Evolutionary conservation across 1,140 invertebrate genomes (phyloP).

Genomic region (Scylla paramamosain): DNA sequence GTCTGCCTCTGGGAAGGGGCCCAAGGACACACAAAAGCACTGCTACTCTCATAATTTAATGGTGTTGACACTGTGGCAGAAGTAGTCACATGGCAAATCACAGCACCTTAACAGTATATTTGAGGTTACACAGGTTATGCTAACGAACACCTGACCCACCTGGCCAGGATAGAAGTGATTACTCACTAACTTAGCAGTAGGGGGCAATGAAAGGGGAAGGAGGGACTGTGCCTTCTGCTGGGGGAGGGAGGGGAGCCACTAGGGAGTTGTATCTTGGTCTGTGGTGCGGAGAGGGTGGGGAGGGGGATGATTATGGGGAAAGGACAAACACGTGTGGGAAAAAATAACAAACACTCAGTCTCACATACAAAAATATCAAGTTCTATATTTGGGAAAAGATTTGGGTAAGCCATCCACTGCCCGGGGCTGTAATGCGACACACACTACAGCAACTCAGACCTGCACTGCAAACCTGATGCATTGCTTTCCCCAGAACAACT

Average conservation of each 20-base stretch:
- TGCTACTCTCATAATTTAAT: neutral
- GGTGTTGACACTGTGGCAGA: neutral
- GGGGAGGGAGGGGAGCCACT: no score
- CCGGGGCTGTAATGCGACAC: no score
- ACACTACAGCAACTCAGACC: no score
- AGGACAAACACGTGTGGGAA: neutral
- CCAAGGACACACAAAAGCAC: no score
- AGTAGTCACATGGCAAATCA: neutral
- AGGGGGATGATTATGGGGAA: neutral
- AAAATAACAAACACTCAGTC: neutral
- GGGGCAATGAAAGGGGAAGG: neutral
- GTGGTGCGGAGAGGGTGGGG: neutral
- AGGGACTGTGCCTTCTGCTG: neutral
- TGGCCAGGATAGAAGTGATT: neutral
- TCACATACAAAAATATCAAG: neutral
- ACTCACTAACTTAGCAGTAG: neutral
- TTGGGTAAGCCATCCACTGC: no score
- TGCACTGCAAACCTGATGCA: no score
- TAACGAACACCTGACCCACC: neutral
- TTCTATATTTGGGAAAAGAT: neutral
- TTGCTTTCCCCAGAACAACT: no score
- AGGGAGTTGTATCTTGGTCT: no score
- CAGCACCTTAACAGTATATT: constrained; percentile 1
- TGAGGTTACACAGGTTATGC: constrained; percentile 8
- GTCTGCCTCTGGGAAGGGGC: no score